phyloP scores from a whole-genome alignment of 2,797 vertebrate species.

The Vespertilio murinus region DNA sequence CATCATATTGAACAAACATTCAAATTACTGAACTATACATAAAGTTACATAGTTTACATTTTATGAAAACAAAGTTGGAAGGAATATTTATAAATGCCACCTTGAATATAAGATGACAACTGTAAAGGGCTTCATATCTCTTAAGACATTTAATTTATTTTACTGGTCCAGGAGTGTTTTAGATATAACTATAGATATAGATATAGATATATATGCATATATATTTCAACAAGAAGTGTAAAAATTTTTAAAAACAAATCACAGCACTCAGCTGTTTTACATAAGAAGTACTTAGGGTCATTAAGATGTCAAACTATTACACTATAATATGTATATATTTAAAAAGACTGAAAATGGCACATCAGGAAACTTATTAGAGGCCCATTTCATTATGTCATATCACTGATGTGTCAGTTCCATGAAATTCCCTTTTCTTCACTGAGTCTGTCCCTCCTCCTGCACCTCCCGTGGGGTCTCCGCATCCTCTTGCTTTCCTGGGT shows the following conservation, averaged over 20 bases:
- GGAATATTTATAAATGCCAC: constrained; percentile 82
- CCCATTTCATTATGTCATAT: constrained; percentile 42
- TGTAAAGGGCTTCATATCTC: constrained; percentile 77
- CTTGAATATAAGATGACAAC: constrained; percentile 73
- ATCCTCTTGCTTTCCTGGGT: constrained; percentile 27
- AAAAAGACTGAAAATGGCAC: constrained; percentile 73
- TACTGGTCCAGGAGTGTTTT: constrained; percentile 81
- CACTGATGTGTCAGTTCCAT: constrained; percentile 44
- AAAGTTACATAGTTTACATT: constrained; percentile 85
- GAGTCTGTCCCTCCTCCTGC: constrained; percentile 62
- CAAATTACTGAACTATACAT: constrained; percentile 82
- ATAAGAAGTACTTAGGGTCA: constrained; percentile 78
- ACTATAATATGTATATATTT: constrained; percentile 68
- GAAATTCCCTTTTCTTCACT: constrained; percentile 72
- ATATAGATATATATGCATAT: constrained; percentile 77
- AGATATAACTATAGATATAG: constrained; percentile 76
- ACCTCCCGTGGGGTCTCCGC: constrained; percentile 47
- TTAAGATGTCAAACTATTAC: constrained; percentile 66
- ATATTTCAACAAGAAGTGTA: constrained; percentile 81
- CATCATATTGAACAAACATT: constrained; percentile 78
- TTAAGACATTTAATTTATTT: constrained; percentile 82
- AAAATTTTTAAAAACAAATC: constrained; percentile 83
- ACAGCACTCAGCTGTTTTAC: constrained; percentile 80
- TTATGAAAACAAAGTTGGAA: constrained; percentile 81
- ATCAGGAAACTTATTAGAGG: constrained; percentile 67